A percentile compares a stretch with the other conserved stretches of the same genome.
phyloP scores from a whole-genome alignment of 2,113 vertebrate genomes.

The Thamnophis sirtalis region DNA sequence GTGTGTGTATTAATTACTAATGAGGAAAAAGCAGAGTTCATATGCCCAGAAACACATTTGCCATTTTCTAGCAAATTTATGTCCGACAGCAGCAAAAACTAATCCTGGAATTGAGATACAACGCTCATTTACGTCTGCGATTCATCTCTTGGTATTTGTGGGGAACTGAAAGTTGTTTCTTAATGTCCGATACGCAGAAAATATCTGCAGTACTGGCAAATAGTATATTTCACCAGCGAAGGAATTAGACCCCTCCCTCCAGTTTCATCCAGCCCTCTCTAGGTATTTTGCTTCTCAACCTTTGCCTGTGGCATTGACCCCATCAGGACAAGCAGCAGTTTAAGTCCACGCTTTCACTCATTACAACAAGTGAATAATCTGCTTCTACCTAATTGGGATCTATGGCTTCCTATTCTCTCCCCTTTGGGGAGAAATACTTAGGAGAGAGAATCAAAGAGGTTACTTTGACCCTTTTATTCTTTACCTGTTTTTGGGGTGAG shows the following conservation, averaged over 20 bases:
- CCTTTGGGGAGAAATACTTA: neutral
- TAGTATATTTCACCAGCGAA: neutral
- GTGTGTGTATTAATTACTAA: neutral
- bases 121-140: neutral
- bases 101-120: neutral
- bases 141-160: neutral
- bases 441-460: neutral
- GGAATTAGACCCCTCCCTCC: neutral
- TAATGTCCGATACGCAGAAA: neutral
- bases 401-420: neutral
- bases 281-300: slow-evolving; percentile 18
- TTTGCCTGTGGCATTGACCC: slow-evolving; percentile 26
- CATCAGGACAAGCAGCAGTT: slow-evolving; percentile 3
- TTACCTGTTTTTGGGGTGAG: slow-evolving; percentile 17
- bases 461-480: neutral
- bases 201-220: neutral
- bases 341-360: neutral
- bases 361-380: neutral
- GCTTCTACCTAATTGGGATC: neutral
- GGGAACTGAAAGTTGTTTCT: slow-evolving; percentile 15
- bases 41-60: neutral
- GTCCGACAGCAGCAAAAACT: neutral
- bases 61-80: neutral
- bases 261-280: neutral
- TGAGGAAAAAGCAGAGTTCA: neutral